Conservation (phyloP, 2,113 vertebrate genomes). For the Tichodroma muraria region DNA sequence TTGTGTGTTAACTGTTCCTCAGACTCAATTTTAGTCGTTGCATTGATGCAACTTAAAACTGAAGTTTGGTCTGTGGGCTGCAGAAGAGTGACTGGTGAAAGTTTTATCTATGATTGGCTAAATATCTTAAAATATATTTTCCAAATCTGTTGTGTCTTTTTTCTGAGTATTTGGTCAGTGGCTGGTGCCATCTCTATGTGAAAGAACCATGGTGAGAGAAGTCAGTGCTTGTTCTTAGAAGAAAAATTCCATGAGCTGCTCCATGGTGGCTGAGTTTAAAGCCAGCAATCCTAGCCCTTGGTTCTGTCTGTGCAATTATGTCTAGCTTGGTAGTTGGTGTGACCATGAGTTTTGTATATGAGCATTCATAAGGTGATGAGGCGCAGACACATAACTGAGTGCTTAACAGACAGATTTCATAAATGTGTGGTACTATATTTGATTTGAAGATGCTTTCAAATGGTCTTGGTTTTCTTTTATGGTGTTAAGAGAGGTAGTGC, state of each 20-base stretch:
- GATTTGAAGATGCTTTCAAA: neutral
- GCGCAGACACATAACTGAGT: neutral
- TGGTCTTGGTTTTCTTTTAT: neutral
- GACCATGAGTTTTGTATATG: neutral
- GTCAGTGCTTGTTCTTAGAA: neutral
- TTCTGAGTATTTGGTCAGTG: neutral
- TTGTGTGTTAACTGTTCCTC: neutral
- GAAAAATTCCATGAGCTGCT: neutral
- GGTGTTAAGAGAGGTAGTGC: neutral
- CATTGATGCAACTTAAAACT: neutral
- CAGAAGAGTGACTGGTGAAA: neutral
- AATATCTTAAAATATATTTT: neutral
- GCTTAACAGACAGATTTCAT: neutral
- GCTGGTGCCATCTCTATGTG: neutral
- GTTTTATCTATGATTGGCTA: neutral
- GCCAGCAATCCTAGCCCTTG: neutral
- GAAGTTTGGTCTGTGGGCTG: neutral
- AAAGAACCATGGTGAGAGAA: neutral
- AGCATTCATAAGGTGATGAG: neutral
- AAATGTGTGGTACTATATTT: neutral
- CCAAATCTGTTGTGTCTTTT: neutral
- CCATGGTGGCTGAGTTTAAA: neutral
- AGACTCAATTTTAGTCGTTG: neutral
- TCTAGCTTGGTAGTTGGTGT: accelerated
- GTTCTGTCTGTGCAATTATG: neutral